Conservation (phyloP, 2,888 invertebrate genomes). For the Lasioglossum calceatum region DNA sequence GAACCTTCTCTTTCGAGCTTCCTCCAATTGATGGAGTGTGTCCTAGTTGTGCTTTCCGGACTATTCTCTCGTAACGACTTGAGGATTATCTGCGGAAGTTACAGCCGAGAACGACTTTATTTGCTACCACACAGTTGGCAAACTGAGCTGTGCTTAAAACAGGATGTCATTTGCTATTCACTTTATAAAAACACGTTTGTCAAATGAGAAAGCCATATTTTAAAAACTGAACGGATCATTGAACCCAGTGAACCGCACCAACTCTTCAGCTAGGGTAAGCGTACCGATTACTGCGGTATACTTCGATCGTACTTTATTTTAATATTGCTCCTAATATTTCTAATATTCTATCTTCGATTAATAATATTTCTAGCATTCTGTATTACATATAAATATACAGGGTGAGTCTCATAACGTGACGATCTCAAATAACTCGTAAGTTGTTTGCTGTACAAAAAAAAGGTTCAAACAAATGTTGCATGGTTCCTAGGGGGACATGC, state of each 20-base stretch:
- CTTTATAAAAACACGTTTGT: background rate
- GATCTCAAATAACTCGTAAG: too few species aligned
- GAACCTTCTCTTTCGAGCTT: conserved; percentile 32
- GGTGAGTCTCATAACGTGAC: too few species aligned
- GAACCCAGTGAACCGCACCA: background rate
- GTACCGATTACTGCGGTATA: too few species aligned
- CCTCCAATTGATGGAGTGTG: conserved; percentile 58
- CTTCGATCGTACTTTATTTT: too few species aligned
- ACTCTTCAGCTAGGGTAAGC: too few species aligned
- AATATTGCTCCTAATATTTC: too few species aligned
- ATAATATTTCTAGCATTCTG: too few species aligned
- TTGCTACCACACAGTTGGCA: background rate
- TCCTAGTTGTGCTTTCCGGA: conserved; percentile 36
- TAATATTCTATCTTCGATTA: too few species aligned
- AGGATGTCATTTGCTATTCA: background rate
- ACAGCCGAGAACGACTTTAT: background rate
- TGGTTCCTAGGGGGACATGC: too few species aligned
- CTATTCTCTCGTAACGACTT: conserved; percentile 33
- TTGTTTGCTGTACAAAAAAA: too few species aligned
- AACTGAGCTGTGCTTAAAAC: background rate
- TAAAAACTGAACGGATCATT: background rate
- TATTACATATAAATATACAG: too few species aligned
- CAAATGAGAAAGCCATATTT: background rate
- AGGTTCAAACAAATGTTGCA: too few species aligned
- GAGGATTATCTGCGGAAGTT: background rate